A percentile compares a stretch with the other conserved stretches of the same genome.
Evolutionary conservation across 2,113 vertebrate genomes (phyloP).

Genomic region (Oncorhynchus mykiss): DNA sequence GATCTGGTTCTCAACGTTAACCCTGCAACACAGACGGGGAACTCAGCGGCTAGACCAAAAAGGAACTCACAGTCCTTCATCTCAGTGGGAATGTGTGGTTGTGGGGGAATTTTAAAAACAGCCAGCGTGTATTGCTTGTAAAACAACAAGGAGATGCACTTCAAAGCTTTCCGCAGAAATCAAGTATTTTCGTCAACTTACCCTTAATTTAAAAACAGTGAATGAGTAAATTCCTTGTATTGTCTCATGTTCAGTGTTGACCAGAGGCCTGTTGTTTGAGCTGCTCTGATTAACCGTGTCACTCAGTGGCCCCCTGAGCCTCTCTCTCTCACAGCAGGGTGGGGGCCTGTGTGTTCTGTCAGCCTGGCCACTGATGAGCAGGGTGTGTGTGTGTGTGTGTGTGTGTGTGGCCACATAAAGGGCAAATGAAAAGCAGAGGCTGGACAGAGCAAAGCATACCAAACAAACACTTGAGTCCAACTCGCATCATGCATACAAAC

Average conservation of each 20-base stretch:
- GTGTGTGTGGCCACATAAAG: constrained; percentile 48
- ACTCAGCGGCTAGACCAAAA: neutral
- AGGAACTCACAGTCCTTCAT: neutral
- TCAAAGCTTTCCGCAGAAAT: too few species aligned
- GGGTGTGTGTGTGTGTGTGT: neutral
- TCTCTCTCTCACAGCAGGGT: constrained; percentile 46
- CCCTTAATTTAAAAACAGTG: too few species aligned
- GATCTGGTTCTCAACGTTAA: constrained; percentile 88
- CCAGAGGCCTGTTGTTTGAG: constrained; percentile 7
- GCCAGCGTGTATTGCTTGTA: neutral
- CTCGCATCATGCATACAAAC: constrained; percentile 72
- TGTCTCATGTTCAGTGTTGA: constrained; percentile 36
- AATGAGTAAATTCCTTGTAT: constrained; percentile 26
- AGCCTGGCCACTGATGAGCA: too few species aligned
- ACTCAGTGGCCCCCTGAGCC: constrained; percentile 39
- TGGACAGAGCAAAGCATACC: constrained; percentile 61
- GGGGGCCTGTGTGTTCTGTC: too few species aligned
- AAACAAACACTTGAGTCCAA: constrained; percentile 65
- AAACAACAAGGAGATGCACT: neutral
- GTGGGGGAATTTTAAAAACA: neutral
- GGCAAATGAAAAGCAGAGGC: constrained; percentile 70
- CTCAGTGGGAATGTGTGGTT: neutral
- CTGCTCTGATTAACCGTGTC: constrained; percentile 61
- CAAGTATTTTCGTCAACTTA: too few species aligned
- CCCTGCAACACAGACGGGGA: constrained; percentile 61